These are phyloP conservation scores for Osmerus eperlanus DNA, from an alignment of 2,113 vertebrate species.

Conservation along the genomic window DNA sequence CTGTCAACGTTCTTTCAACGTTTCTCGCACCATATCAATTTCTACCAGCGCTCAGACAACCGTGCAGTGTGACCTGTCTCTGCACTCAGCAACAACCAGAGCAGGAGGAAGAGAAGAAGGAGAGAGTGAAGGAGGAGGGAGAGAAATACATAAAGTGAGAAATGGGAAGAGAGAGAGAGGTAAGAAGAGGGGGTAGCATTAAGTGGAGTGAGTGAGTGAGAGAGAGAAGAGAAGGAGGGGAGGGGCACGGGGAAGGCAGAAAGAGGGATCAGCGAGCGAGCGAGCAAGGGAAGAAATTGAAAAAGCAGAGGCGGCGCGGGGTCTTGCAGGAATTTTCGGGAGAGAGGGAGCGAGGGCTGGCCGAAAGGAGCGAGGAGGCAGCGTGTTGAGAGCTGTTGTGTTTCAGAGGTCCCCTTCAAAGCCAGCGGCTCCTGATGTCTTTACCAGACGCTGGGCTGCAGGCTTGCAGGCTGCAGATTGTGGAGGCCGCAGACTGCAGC, in stretches of 20 bases:
- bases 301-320: constrained; percentile 62
- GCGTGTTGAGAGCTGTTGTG: constrained; percentile 62
- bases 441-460: constrained; percentile 57
- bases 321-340: constrained; percentile 60
- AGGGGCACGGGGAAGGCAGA: constrained; percentile 12
- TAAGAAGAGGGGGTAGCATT: constrained; percentile 14
- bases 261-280: constrained; percentile 20
- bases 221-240: constrained; percentile 1
- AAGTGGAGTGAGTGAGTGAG: constrained; percentile 26
- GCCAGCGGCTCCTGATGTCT: constrained; percentile 60
- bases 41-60: background rate
- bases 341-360: constrained; percentile 52
- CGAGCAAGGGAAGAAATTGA: constrained; percentile 49
- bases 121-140: background rate
- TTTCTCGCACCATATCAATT: too few species aligned
- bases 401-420: constrained; percentile 68
- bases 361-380: constrained; percentile 33
- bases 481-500: constrained; percentile 28
- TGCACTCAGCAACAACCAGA: constrained; percentile 8
- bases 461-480: constrained; percentile 44
- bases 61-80: constrained; percentile 2
- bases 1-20: too few species aligned
- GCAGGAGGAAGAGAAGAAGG: constrained; percentile 5
- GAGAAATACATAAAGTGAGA: constrained; percentile 4
- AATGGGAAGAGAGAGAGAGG: constrained; percentile 10